Base-by-base conservation (phyloP, 2,797 vertebrate species). In the Hyperoplus lanceolatus region DNA sequence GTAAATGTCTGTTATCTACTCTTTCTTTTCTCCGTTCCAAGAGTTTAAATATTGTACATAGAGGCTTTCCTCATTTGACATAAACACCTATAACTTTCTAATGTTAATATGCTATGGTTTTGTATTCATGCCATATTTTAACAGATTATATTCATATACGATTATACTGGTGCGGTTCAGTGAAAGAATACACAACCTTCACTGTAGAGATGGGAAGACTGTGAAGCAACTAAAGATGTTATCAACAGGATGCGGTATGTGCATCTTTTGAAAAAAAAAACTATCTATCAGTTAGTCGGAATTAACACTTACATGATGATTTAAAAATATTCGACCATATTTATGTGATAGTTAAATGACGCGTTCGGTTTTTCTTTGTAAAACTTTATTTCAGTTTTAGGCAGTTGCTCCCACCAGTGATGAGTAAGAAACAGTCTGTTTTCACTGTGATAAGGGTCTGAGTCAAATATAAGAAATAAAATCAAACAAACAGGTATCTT, bases 211-310 rank as follows among this genome's bases (percentile, higher is more conserved):
- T 62, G 29, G 29, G 42, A 43, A 42, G 70, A 45, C 15, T 49
- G 5, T 15, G 15, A 71, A 58, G 54, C 6, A 75, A 46, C 8
- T 59, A 8, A 7, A 80, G 42, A 45, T 86, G 9, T 39, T 65
- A 74, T 84, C 65, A 59, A 8, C 77, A 70, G 50, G 72, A 77
- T 58, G 62, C 21, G 48, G 42, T 6, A 4, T 41, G 8, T 42
- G 39, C 5, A 42, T 54, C 9, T 57, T 59, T 29, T 29, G 29
- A 29, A 29, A 29, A 29, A 29, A 29, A 29, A 29, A 29, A 29
- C 29, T 3, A 29, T 29, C 16, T n/a, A 14, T 48, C 9, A 18
- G 2, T 18, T 14, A 55, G 16, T 1, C 16, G 14, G 12, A 11
- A 7, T 2, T 6, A 12, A 0, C 8, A 15, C 8, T 36, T 53